phyloP scores from a whole-genome alignment of 2,888 invertebrate species.

The Ochropleura leucogaster region DNA sequence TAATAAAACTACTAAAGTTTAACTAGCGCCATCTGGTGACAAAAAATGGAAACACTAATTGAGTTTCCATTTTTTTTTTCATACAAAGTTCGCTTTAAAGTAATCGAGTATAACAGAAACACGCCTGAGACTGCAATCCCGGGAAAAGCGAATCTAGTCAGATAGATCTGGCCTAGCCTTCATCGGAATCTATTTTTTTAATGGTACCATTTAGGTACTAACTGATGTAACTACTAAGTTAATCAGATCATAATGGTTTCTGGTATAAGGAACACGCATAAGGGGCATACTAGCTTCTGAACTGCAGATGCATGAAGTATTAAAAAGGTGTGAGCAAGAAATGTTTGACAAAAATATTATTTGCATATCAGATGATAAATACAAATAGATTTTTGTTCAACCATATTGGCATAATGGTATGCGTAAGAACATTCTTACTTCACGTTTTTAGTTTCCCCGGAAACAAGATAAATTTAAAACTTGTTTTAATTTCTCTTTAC shows the following conservation, averaged over 20 bases:
- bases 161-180: neutral
- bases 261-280: constrained; percentile 34
- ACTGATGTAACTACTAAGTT: constrained; percentile 58
- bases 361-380: constrained; percentile 19
- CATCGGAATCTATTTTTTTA: constrained; percentile 15
- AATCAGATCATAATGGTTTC: constrained; percentile 62
- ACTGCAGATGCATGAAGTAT: neutral
- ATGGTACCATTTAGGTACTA: constrained; percentile 49
- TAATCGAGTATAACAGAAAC: neutral
- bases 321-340: too few species aligned
- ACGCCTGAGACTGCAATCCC: neutral
- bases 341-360: neutral
- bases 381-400: neutral
- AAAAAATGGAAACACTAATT: too few species aligned
- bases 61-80: too few species aligned
- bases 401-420: neutral
- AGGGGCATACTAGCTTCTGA: neutral
- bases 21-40: too few species aligned
- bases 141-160: neutral
- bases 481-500: too few species aligned
- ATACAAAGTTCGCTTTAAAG: too few species aligned
- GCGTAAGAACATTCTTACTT: neutral
- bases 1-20: too few species aligned
- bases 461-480: too few species aligned
- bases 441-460: too few species aligned